A percentile compares a stretch with the other conserved stretches of the same genome.
phyloP scores from a whole-genome alignment of 2,797 vertebrate species.

The Megalops cyprinoides region DNA sequence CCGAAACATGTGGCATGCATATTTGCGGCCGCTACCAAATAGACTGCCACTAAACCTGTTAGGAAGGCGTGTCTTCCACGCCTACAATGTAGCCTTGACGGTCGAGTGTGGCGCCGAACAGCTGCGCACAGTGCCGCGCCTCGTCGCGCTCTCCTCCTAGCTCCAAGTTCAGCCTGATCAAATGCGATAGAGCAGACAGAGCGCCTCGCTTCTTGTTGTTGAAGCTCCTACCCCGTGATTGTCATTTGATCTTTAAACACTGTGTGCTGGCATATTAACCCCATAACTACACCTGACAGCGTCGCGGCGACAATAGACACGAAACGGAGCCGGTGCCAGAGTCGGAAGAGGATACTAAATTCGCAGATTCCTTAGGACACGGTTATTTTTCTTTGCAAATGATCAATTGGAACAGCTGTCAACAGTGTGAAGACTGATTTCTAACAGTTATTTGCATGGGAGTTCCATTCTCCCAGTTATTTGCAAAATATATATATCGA shows the following conservation, averaged over 20 bases:
- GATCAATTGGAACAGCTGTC: no score
- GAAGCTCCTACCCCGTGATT: not conserved
- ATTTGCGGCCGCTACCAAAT: not conserved
- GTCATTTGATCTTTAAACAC: not conserved
- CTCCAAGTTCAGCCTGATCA: not conserved
- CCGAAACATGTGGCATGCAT: not conserved
- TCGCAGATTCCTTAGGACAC: no score
- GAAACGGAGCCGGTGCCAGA: no score
- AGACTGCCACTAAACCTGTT: not conserved
- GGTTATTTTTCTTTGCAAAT: no score
- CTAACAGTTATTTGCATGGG: no score
- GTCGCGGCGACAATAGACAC: not conserved
- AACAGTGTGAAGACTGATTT: no score
- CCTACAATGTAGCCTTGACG: not conserved
- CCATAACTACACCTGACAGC: not conserved
- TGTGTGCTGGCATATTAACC: not conserved
- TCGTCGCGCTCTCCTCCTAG: no score
- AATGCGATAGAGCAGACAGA: not conserved
- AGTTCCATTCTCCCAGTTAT: not conserved
- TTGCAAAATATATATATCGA: no score
- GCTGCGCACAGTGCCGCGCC: no score
- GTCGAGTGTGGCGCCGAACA: no score
- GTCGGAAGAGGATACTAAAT: no score
- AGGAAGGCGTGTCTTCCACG: not conserved
- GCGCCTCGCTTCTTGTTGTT: not conserved